Base-by-base conservation (phyloP, 2,113 vertebrate species). In the Colinus virginianus region DNA sequence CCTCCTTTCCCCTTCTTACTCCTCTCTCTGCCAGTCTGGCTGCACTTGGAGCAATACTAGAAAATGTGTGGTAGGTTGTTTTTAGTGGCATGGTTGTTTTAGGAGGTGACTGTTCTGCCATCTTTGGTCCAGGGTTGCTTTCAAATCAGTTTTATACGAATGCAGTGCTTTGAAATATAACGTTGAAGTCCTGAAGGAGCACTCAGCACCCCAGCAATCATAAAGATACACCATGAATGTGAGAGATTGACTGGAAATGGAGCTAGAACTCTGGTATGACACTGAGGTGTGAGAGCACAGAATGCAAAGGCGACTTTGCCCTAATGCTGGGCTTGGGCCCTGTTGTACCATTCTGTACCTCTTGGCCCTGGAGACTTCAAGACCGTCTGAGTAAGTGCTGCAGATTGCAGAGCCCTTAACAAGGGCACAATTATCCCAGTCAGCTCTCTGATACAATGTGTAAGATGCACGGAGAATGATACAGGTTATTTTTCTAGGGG, bases 31-130 rank as follows among this genome's bases (percentile, higher is more conserved):
- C 5, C 40, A 21, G 34, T 25, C 17, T 56, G 59, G n/a, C 49
- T 88, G 83, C 45, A 10, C n/a, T 15, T 20, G 45, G 56, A 74
- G 23, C 42, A 53, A 1, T 11, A 19, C 23, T 45, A 46, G 40
- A 15, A 58, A 19, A 49, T 6, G 0, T 40, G 13, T n/a, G 59
- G 13, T 64, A 8, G 0, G 1, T 56, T 66, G 68, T 38, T 62
- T 90, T 53, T 61, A 63, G 36, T 43, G 53, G 17, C 19, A 3
- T 17, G 21, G 28, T 10, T 86, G 77, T 85, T 88, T 69, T 28
- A 38, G 74, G 69, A 78, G 68, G 40, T n/a, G 74, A 13, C 51
- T 92, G 19, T 46, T 75, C 32, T 61, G 46, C 46, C 17, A 2
- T 63, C 49, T 30, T 79, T 0, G 13, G 38, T 30, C 75, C 19